A percentile compares a stretch with the other conserved stretches of the same genome.
These are phyloP conservation scores for Gasterosteus nipponicus DNA, from an alignment of 2,113 vertebrate species.

Conservation along the genomic window DNA sequence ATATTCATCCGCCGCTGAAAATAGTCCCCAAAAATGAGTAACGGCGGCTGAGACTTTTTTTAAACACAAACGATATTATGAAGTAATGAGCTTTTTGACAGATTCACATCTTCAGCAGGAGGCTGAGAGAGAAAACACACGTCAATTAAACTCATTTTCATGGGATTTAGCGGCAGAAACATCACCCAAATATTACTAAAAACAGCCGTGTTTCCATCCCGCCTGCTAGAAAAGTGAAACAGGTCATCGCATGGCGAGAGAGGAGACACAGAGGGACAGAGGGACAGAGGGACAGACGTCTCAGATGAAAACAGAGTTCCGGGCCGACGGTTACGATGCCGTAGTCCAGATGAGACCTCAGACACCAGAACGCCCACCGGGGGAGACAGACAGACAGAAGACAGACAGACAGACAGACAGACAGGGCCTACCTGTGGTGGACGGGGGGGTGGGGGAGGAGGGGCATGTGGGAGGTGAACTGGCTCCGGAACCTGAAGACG, in stretches of 20 bases:
- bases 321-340: neutral
- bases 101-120: neutral
- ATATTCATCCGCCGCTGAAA: too few species aligned
- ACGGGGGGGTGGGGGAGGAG: slow-evolving; percentile 92
- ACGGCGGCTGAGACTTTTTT: neutral
- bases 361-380: neutral
- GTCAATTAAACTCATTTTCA: neutral
- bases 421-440: slow-evolving; percentile 86
- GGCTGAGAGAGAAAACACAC: neutral
- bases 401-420: slow-evolving; percentile 8
- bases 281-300: slow-evolving; percentile 2
- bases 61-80: neutral
- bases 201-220: slow-evolving; percentile 34
- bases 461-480: slow-evolving; percentile 96
- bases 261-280: neutral
- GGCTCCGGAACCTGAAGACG: slow-evolving; percentile 90
- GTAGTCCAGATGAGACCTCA: neutral
- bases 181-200: neutral
- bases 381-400: slow-evolving; percentile 4
- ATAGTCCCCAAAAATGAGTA: neutral
- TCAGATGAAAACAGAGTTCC: slow-evolving; percentile 3
- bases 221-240: slow-evolving; percentile 11
- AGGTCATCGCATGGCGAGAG: slow-evolving; percentile 16
- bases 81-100: neutral
- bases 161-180: neutral